Conservation (phyloP, 92 coral and sea anemone genomes). For the Pocillopora meandrina region DNA sequence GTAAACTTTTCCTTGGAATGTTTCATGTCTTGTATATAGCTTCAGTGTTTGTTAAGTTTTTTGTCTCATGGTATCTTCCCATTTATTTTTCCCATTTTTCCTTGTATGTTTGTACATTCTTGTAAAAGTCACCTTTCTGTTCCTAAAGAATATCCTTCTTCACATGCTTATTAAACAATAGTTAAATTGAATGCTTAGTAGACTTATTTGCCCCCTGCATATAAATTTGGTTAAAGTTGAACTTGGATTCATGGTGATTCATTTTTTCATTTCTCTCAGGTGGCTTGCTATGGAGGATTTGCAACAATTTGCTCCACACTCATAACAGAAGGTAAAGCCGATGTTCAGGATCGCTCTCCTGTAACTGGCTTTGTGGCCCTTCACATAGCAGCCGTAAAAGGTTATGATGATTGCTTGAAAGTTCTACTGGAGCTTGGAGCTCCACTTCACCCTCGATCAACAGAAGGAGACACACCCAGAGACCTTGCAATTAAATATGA, state of each 20-base stretch:
- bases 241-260: not conserved
- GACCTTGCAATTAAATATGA: slow-evolving; percentile 91
- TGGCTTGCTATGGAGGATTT: slow-evolving; percentile 80
- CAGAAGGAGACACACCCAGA: slow-evolving; percentile 95
- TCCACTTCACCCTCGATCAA: slow-evolving; percentile 89
- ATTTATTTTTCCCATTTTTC: too few species aligned
- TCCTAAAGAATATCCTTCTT: too few species aligned
- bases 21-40: too few species aligned
- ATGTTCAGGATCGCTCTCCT: slow-evolving; percentile 88
- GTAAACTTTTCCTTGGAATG: too few species aligned
- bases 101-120: too few species aligned
- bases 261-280: slow-evolving; percentile 36
- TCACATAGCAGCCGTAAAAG: slow-evolving; percentile 89
- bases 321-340: slow-evolving; percentile 78
- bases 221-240: not conserved
- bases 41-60: too few species aligned
- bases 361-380: slow-evolving; percentile 89
- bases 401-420: slow-evolving; percentile 76
- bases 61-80: too few species aligned
- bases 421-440: slow-evolving; percentile 87
- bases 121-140: too few species aligned
- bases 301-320: slow-evolving; percentile 73
- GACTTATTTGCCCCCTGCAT: too few species aligned
- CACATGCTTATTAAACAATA: too few species aligned
- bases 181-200: too few species aligned